Conservation (phyloP, 2,888 invertebrate species). For the Cephus spinipes region DNA sequence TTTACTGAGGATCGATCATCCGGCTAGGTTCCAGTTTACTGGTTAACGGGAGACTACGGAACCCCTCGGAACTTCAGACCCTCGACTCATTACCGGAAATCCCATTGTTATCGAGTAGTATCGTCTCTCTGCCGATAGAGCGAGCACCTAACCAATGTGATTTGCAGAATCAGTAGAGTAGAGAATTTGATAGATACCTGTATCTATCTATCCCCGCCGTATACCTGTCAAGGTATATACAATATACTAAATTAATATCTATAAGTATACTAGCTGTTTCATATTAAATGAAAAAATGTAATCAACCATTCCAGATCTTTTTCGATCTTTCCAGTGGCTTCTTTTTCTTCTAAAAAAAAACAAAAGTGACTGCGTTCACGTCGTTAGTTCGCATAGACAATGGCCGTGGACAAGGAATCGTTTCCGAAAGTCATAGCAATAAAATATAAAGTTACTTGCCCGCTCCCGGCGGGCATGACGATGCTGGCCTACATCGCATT, state of each 20-base stretch:
- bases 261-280: not conserved
- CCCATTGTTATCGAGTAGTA: not conserved
- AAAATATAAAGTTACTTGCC: constrained; percentile 33
- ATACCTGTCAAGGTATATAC: not conserved
- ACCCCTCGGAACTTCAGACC: not conserved
- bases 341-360: not conserved
- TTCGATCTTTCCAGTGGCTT: not conserved
- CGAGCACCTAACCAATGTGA: not conserved
- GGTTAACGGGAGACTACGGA: not conserved
- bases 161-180: not conserved
- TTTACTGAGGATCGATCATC: not conserved
- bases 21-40: not conserved
- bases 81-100: not conserved
- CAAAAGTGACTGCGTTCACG: not conserved
- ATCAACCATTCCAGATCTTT: not conserved
- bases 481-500: constrained; percentile 29
- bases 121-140: not conserved
- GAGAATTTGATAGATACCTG: not conserved
- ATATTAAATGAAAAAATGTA: not conserved
- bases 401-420: constrained; percentile 31
- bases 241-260: not conserved
- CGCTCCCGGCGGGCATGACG: constrained; percentile 2
- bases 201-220: not conserved
- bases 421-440: constrained; percentile 35
- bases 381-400: constrained; percentile 14